Evolutionary conservation across 2,113 vertebrate genomes (phyloP).

Genomic region (Octodon degus): DNA sequence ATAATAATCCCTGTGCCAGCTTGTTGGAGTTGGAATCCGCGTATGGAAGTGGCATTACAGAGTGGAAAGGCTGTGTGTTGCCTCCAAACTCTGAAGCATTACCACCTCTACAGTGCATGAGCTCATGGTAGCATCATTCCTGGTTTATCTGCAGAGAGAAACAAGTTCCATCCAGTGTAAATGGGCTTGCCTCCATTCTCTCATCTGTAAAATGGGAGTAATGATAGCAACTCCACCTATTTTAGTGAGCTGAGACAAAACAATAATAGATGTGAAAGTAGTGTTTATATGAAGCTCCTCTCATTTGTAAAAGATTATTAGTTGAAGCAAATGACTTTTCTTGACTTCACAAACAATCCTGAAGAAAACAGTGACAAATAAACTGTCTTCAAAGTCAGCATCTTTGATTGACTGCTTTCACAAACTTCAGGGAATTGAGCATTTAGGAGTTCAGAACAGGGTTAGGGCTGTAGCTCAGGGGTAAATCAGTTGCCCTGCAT

Average conservation of each 20-base stretch:
- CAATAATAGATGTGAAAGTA: conserved; percentile 55
- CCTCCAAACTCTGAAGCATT: neutral
- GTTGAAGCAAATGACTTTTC: conserved; percentile 43
- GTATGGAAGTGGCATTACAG: neutral
- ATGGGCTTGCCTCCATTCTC: conserved; percentile 56
- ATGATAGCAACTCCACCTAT: conserved; percentile 66
- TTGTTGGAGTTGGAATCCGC: neutral
- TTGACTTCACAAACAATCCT: conserved; percentile 51
- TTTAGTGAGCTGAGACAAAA: neutral
- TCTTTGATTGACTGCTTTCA: neutral
- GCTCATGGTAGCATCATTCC: conserved; percentile 56
- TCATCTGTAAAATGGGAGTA: conserved; percentile 64
- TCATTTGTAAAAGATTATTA: neutral
- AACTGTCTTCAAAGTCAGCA: neutral
- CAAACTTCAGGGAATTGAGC: conserved; percentile 2
- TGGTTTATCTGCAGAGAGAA: conserved; percentile 26
- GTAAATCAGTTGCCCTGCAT: neutral
- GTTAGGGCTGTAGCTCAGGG: neutral
- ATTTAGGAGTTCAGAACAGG: neutral
- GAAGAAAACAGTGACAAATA: conserved; percentile 28
- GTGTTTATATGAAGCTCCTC: conserved; percentile 42
- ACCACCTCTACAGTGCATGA: neutral
- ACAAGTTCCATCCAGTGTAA: conserved; percentile 50
- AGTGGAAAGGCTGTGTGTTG: neutral
- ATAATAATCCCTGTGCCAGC: neutral